Evolutionary conservation across 2,888 invertebrate genomes (phyloP), one percentile per base, ranked within the genome.

Genomic region (Periphyllus acericola): DNA sequence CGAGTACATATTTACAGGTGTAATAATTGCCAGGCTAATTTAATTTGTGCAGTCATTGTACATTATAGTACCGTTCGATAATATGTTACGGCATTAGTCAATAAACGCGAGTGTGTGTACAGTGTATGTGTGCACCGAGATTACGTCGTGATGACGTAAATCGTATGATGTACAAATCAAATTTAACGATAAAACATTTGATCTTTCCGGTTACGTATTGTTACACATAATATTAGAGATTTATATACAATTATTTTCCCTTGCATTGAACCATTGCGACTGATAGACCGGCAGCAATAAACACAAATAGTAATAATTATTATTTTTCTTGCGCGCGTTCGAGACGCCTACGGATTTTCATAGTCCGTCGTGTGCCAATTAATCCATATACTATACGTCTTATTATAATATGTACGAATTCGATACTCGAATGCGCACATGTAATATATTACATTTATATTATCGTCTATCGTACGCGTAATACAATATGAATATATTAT

Each of bases 111-210:
- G 11, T 14, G 46, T 46, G 14, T 46, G 11, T 46, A 14, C 14
- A 3, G 36, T 6, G 52, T 25, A 32, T 75, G 76, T 79, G 11
- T 79, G n/a, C 60, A 80, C 60, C 21, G 79, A 80, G 79, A 80
- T 80, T 80, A 80, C 36, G 32, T 25, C 32, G 60, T 6, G 60
- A n/a, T 80, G 79, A 80, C 79, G 79, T 80, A 80, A 80, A 80
- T 80, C 36, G 66, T n/a, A 80, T 29, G 76, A 46, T 55, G 34
- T 79, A 55, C 25, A 52, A 79, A 79, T 52, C 78, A 55, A 55
- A 55, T 55, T 21, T 34, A 46, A 32, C 29, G 8, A 32, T 32
- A 11, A 71, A 74, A 74, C 36, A 36, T 74, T 40, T 25, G 36
- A 21, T 17, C 36, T 74, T 74, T 74, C 72, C 36, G 72, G 72